These are phyloP conservation scores for Hemicordylus capensis DNA, from an alignment of 2,113 vertebrate genomes.

Conservation along the genomic window DNA sequence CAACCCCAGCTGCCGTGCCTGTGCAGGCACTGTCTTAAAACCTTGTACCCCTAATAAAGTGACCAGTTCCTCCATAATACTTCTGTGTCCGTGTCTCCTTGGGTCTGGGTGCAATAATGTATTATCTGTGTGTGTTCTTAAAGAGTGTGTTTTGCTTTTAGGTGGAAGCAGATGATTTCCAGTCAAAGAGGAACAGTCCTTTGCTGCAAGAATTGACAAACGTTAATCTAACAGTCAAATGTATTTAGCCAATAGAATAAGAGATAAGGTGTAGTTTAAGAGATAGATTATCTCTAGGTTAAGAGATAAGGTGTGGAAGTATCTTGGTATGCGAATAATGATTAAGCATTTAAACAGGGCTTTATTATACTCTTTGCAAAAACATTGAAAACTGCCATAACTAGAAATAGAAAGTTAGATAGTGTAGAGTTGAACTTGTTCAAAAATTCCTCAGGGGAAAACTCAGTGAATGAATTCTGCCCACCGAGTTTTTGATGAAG, in stretches of 20 bases:
- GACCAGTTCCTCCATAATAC: no score
- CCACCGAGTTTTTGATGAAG: no score
- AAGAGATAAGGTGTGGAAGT: not conserved
- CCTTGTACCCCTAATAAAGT: no score
- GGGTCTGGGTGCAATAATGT: no score
- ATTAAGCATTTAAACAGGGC: not conserved
- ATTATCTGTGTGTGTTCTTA: not conserved
- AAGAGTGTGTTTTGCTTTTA: not conserved
- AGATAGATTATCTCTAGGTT: no score
- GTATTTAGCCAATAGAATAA: not conserved
- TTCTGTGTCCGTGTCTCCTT: no score
- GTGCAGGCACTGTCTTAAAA: no score
- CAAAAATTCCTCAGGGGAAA: not conserved
- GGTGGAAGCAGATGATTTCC: not conserved
- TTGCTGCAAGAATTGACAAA: not conserved
- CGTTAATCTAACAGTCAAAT: not conserved
- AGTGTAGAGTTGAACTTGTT: not conserved
- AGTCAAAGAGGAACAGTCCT: not conserved
- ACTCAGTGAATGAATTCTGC: not conserved
- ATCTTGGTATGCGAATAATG: not conserved
- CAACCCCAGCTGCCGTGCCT: no score
- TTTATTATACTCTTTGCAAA: not conserved
- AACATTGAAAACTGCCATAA: not conserved
- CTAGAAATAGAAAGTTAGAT: not conserved
- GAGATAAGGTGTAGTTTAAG: no score